Conservation (phyloP, 1,140 invertebrate genomes). For the Drosophila micromelanica region DNA sequence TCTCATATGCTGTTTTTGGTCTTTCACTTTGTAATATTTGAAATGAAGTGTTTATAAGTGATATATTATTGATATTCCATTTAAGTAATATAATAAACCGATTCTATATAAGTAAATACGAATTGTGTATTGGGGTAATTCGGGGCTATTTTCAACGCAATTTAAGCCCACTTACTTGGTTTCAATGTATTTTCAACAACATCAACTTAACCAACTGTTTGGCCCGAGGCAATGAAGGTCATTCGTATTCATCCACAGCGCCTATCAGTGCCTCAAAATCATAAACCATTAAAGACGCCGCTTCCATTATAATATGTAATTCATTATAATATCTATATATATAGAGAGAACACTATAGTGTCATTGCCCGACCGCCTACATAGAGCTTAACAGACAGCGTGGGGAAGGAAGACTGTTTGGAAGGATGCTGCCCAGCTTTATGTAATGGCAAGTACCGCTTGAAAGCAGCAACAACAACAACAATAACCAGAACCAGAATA, state of each 20-base stretch:
- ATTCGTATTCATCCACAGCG: conserved; percentile 35
- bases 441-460: conserved; percentile 50
- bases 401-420: not conserved
- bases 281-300: conserved; percentile 70
- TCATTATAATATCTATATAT: conserved; percentile 6
- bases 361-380: conserved; percentile 59
- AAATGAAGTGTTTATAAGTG: too few relatives aligned
- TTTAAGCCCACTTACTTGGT: not conserved
- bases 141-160: not conserved
- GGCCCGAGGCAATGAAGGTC: conserved; percentile 52
- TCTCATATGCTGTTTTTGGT: not conserved
- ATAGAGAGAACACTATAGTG: conserved; percentile 54
- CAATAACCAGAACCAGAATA: conserved; percentile 16
- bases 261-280: conserved; percentile 63
- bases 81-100: not conserved
- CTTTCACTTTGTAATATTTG: too few relatives aligned
- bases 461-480: not conserved
- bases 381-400: conserved; percentile 3
- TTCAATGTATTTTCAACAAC: conserved; percentile 1
- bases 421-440: conserved; percentile 33
- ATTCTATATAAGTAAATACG: not conserved
- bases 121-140: not conserved
- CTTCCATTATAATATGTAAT: conserved; percentile 67
- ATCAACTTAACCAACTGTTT: conserved; percentile 15
- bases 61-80: not conserved